phyloP scores from a whole-genome alignment of 2,113 vertebrate species.

The Synodontis membranacea region DNA sequence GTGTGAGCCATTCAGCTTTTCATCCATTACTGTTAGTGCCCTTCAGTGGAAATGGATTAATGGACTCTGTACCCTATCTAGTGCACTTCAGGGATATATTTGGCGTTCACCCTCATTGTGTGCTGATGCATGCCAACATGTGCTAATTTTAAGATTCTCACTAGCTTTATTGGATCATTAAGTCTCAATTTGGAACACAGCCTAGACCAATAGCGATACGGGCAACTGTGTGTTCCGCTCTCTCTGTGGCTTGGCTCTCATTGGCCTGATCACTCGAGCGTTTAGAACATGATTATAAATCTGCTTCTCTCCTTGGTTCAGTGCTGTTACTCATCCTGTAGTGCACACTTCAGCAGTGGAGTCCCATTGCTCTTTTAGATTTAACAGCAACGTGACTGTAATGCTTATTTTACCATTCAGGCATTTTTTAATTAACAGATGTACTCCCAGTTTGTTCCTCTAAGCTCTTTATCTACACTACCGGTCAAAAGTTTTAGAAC shows the following conservation, averaged over 20 bases:
- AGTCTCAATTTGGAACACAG: background rate
- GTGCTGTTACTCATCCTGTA: slow-evolving; percentile 34
- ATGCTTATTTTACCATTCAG: background rate
- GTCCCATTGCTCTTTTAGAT: background rate
- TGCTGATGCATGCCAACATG: background rate
- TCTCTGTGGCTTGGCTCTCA: slow-evolving; percentile 42
- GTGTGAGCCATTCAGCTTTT: background rate
- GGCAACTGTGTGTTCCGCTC: background rate
- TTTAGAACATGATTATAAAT: slow-evolving; percentile 67
- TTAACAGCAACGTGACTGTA: background rate
- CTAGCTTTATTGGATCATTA: background rate
- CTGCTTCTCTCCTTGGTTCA: slow-evolving; percentile 63
- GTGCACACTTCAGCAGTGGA: background rate
- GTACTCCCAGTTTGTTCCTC: background rate
- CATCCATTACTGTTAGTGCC: background rate
- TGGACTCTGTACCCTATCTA: background rate
- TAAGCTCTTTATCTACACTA: too few relatives aligned
- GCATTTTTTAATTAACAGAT: background rate
- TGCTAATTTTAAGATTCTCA: slow-evolving; percentile 1
- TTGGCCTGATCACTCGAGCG: slow-evolving; percentile 54
- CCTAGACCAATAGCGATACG: background rate
- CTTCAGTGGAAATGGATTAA: background rate
- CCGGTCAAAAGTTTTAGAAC: too few relatives aligned
- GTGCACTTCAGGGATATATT: slow-evolving; percentile 7
- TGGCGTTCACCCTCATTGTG: background rate